Conservation (phyloP, 1,140 invertebrate species). For the Brachionus asplanchnoidis region DNA sequence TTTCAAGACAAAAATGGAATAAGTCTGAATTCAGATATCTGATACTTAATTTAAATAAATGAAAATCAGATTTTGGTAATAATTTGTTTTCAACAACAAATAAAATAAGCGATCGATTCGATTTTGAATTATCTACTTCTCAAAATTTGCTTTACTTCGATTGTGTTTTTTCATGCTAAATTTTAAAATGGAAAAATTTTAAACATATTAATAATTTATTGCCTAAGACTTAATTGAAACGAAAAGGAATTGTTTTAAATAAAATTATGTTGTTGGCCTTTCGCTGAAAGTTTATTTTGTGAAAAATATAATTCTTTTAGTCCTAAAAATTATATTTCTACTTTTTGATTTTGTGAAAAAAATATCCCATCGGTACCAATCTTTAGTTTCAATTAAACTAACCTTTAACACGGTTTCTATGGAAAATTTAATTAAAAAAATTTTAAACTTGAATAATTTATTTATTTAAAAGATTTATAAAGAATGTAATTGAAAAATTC, state of each 20-base stretch:
- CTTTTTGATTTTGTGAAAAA: not conserved
- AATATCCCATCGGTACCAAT: not conserved
- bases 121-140: not conserved
- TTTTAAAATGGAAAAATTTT: too few species aligned
- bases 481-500: not conserved
- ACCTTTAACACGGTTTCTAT: too few species aligned
- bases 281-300: too few species aligned
- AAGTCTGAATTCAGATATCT: not conserved
- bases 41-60: not conserved
- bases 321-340: not conserved
- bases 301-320: too few species aligned
- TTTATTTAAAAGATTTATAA: not conserved
- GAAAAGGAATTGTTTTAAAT: too few species aligned
- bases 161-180: not conserved
- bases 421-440: too few species aligned
- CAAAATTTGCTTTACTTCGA: not conserved
- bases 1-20: not conserved
- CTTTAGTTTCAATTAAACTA: not conserved
- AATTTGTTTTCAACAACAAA: not conserved
- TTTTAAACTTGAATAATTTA: not conserved
- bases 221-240: too few species aligned
- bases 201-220: too few species aligned
- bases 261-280: too few species aligned
- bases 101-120: not conserved
- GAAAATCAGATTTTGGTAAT: not conserved